Evolutionary conservation across 2,113 vertebrate genomes (phyloP).

Genomic region (Varanus salvator): DNA sequence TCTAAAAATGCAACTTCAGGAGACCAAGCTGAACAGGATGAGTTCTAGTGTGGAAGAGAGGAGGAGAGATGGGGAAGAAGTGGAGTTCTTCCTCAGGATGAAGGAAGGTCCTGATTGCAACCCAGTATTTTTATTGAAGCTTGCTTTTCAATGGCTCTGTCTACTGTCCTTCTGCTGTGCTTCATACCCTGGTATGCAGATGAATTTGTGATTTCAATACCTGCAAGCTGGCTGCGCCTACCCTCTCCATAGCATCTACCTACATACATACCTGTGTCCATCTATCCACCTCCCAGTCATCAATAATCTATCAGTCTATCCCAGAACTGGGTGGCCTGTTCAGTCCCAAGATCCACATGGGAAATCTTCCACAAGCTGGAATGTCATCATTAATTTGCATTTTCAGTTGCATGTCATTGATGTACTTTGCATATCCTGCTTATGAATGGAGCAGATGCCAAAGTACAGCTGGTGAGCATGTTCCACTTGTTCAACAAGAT

Average conservation of each 20-base stretch:
- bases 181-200: background rate
- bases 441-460: conserved; percentile 31
- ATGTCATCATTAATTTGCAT: conserved; percentile 7
- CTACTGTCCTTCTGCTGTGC: background rate
- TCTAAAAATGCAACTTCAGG: too few species aligned
- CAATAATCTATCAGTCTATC: background rate
- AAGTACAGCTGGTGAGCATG: conserved; percentile 17
- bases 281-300: too few species aligned
- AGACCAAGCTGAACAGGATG: too few species aligned
- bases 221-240: background rate
- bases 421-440: conserved; percentile 8
- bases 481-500: conserved; percentile 16
- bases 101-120: too few species aligned
- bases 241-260: background rate
- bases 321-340: background rate
- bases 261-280: too few species aligned
- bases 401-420: background rate
- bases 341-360: background rate
- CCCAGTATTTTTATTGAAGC: background rate
- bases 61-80: too few species aligned
- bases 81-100: too few species aligned
- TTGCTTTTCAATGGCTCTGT: background rate
- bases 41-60: too few species aligned
- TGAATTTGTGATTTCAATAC: background rate
- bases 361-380: background rate